These are phyloP conservation scores for Penaeus vannamei DNA, from an alignment of 1,140 invertebrate species.

Conservation along the genomic window DNA sequence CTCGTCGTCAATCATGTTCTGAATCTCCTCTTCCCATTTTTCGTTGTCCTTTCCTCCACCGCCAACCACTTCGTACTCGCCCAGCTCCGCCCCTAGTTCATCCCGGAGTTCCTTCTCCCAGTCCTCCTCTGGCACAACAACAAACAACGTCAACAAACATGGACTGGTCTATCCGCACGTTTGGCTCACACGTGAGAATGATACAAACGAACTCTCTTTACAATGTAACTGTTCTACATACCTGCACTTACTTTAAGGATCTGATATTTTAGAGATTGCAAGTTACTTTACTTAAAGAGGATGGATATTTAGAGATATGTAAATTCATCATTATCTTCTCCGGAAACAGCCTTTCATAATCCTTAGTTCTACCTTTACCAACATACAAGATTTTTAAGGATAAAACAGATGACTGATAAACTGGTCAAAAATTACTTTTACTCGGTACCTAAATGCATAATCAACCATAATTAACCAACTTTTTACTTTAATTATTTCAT, in stretches of 20 bases:
- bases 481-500: too few species aligned
- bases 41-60: constrained; percentile 71
- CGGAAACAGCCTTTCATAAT: too few species aligned
- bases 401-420: too few species aligned
- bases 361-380: too few species aligned
- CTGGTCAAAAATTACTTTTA: too few species aligned
- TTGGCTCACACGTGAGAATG: constrained; percentile 35
- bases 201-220: neutral
- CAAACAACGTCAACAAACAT: constrained; percentile 48
- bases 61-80: constrained; percentile 90
- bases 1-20: constrained; percentile 76
- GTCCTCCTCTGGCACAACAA: constrained; percentile 73
- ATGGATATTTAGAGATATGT: too few species aligned
- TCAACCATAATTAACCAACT: too few species aligned
- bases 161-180: constrained; percentile 21
- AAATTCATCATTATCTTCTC: too few species aligned
- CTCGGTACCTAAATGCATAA: too few species aligned
- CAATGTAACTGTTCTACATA: neutral
- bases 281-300: too few species aligned
- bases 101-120: constrained; percentile 88
- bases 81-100: constrained; percentile 91
- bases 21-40: constrained; percentile 76
- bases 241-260: neutral
- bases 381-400: too few species aligned
- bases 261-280: too few species aligned